phyloP scores from a whole-genome alignment of 2,113 vertebrate genomes.

The Regulus satrapa region DNA sequence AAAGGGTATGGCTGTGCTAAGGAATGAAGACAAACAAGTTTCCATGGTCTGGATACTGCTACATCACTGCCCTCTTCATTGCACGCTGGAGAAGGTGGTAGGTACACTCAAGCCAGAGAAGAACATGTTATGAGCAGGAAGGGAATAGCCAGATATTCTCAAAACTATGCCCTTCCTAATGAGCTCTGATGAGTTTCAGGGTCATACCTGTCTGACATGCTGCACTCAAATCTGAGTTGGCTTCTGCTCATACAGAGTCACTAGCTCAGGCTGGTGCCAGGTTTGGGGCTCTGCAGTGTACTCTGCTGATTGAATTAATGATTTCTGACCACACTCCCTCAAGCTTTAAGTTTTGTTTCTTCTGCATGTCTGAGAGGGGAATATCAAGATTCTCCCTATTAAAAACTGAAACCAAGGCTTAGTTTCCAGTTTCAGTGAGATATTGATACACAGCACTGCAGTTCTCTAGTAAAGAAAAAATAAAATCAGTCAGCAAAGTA shows the following conservation, averaged over 20 bases:
- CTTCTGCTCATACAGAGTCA: background rate
- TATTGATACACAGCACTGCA: background rate
- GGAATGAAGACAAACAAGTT: background rate
- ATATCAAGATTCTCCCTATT: background rate
- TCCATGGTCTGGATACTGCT: background rate
- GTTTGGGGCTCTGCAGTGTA: background rate
- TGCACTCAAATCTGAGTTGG: background rate
- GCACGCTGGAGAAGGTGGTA: background rate
- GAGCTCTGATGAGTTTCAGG: background rate
- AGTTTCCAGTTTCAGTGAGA: background rate
- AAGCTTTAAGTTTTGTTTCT: background rate
- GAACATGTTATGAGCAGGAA: background rate
- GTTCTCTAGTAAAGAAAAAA: background rate
- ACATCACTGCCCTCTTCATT: background rate
- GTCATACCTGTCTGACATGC: background rate
- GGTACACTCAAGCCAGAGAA: background rate
- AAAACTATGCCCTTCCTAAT: background rate
- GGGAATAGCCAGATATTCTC: background rate
- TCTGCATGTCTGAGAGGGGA: background rate
- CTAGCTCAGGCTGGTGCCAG: background rate
- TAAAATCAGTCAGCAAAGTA: background rate
- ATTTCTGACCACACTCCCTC: background rate
- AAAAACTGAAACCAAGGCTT: background rate
- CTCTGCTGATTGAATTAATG: background rate
- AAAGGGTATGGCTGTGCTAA: background rate